These are phyloP conservation scores for Sphenodon punctatus DNA, from an alignment of 2,797 vertebrate genomes.

Conservation along the genomic window DNA sequence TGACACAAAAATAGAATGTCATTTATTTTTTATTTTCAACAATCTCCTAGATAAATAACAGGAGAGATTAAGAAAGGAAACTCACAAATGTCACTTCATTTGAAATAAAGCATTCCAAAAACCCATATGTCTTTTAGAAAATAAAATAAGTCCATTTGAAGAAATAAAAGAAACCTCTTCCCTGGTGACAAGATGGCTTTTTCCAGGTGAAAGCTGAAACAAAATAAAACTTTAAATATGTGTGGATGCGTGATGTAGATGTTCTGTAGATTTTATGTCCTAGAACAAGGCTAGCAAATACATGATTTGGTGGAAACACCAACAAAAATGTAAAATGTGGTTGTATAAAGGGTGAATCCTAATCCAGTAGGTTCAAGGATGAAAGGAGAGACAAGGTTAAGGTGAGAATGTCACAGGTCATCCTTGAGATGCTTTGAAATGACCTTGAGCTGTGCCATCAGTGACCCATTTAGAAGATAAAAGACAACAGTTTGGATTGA, in stretches of 20 bases:
- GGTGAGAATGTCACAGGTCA: neutral
- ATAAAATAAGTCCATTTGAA: constrained; percentile 3
- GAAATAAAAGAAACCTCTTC: constrained; percentile 12
- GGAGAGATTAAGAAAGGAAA: constrained; percentile 15
- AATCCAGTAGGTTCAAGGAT: neutral
- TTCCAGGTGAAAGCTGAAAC: neutral
- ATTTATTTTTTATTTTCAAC: constrained; percentile 44
- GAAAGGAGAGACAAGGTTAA: neutral
- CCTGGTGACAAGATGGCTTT: neutral
- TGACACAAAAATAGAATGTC: constrained; percentile 13
- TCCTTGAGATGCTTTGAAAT: neutral
- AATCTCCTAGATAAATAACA: constrained; percentile 52
- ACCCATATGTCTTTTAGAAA: constrained; percentile 34
- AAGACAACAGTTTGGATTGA: neutral
- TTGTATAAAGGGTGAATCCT: too few species aligned
- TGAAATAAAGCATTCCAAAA: constrained; percentile 35
- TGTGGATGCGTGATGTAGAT: neutral
- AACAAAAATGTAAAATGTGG: neutral
- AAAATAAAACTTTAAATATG: neutral
- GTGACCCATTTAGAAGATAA: neutral
- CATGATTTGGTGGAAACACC: neutral
- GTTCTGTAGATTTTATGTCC: too few species aligned
- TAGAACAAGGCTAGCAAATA: neutral
- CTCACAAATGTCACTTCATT: constrained; percentile 15
- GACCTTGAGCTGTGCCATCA: neutral